These are phyloP conservation scores for Cantharis nigra DNA, from an alignment of 2,888 invertebrate genomes.

Conservation along the genomic window DNA sequence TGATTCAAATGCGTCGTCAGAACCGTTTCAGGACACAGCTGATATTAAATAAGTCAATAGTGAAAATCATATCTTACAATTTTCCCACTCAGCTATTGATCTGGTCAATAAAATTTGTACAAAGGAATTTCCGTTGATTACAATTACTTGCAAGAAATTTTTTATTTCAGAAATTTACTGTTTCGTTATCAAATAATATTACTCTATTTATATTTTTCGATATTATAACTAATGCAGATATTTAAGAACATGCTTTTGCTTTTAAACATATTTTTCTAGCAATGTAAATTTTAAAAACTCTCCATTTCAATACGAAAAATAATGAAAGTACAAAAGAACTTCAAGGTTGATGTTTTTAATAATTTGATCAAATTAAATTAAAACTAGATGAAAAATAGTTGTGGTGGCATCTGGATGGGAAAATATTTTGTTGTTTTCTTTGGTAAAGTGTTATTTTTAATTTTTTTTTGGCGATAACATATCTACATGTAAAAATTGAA, in stretches of 20 bases:
- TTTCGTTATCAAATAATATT: not conserved
- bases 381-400: no score
- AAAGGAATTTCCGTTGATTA: not conserved
- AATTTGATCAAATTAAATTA: not conserved
- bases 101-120: not conserved
- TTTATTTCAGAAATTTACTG: not conserved
- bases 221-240: not conserved
- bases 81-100: not conserved
- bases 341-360: not conserved
- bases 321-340: not conserved
- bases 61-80: conserved; percentile 6
- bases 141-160: not conserved
- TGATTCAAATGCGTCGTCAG: conserved; percentile 24
- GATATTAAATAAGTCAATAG: conserved; percentile 19
- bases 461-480: no score
- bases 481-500: no score
- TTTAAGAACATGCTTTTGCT: not conserved
- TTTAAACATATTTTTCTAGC: not conserved
- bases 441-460: no score
- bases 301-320: not conserved
- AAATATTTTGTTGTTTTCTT: no score
- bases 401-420: no score
- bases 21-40: conserved; percentile 3
- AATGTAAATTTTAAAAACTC: not conserved
- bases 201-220: not conserved